Conservation (phyloP, 2,888 invertebrate species). For the Dascillus cervinus region DNA sequence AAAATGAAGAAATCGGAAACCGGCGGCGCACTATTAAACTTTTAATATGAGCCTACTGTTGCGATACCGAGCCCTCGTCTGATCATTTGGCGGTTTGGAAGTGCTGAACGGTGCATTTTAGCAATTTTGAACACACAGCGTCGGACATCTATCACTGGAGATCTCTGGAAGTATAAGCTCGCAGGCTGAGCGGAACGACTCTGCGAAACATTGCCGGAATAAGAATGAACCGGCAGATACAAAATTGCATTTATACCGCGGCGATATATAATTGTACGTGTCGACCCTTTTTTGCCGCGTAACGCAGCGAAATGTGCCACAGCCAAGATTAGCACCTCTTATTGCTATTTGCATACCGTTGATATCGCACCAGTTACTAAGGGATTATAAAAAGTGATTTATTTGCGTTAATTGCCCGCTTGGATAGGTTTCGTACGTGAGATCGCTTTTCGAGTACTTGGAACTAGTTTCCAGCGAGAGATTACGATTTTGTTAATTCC, state of each 20-base stretch:
- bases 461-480: conserved; percentile 10
- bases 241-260: conserved; percentile 30
- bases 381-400: conserved; percentile 25
- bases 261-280: conserved; percentile 19
- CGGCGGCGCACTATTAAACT: conserved; percentile 19
- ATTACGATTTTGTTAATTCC: conserved; percentile 18
- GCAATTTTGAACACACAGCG: conserved; percentile 32
- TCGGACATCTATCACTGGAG: conserved; percentile 33
- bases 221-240: conserved; percentile 31
- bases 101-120: conserved; percentile 35
- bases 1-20: conserved; percentile 13
- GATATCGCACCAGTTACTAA: conserved; percentile 18
- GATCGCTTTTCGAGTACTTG: conserved; percentile 14
- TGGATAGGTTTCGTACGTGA: conserved; percentile 17
- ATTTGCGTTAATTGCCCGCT: conserved; percentile 22
- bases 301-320: conserved; percentile 10
- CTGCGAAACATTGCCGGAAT: conserved; percentile 29
- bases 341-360: conserved; percentile 21
- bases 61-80: conserved; percentile 12
- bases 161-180: conserved; percentile 33
- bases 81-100: conserved; percentile 19
- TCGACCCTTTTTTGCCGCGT: conserved; percentile 15
- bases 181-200: conserved; percentile 30
- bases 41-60: conserved; percentile 22
- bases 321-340: conserved; percentile 12